Evolutionary conservation across 2,113 vertebrate genomes (phyloP).

Genomic region (Gallinago jamesoni): DNA sequence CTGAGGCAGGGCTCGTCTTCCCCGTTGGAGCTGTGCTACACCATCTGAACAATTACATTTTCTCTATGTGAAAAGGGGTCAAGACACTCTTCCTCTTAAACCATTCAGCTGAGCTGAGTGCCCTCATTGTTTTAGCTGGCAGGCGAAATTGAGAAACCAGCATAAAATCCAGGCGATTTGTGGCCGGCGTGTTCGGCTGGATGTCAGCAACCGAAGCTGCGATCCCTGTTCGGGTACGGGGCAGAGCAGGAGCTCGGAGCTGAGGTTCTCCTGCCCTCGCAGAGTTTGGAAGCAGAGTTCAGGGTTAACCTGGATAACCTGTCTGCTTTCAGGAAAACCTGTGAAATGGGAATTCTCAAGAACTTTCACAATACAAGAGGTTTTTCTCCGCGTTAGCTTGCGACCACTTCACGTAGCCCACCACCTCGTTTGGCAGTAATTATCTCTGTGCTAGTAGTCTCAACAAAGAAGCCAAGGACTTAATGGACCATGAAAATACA

Average conservation of each 20-base stretch:
- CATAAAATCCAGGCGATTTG: background rate
- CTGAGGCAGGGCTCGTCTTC: background rate
- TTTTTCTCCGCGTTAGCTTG: background rate
- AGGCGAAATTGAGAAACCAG: background rate
- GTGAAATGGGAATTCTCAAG: background rate
- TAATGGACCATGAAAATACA: constrained; percentile 19
- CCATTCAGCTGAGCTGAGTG: background rate
- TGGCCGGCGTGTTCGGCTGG: background rate
- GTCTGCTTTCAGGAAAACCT: background rate
- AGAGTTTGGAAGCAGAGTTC: background rate
- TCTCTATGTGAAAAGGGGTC: background rate
- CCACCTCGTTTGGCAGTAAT: background rate
- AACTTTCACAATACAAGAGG: background rate
- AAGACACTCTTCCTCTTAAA: background rate
- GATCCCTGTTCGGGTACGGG: rapidly evolving
- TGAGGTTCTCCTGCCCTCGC: background rate
- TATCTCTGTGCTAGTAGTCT: background rate
- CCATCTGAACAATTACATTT: background rate
- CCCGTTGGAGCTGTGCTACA: background rate
- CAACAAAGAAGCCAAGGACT: constrained; percentile 10
- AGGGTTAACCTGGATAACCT: background rate
- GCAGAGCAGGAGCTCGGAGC: background rate
- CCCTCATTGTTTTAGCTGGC: background rate
- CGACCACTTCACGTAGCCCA: background rate
- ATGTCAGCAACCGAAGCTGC: background rate